These are phyloP conservation scores for Datnioides undecimradiatus DNA, from an alignment of 2,113 vertebrate species.

Conservation along the genomic window DNA sequence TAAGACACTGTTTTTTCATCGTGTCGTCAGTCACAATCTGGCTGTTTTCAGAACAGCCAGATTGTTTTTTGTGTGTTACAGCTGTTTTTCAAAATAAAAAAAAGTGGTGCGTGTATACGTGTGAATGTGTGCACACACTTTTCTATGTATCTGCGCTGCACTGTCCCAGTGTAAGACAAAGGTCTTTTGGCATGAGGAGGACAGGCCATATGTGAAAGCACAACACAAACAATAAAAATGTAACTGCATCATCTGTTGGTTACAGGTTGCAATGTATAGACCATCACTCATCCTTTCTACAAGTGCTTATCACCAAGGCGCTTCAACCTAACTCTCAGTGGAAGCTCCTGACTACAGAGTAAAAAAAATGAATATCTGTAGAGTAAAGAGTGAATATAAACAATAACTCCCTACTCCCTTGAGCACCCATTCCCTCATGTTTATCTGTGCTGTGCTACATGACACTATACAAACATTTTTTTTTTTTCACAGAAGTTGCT, in stretches of 20 bases:
- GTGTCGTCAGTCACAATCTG: slow-evolving; percentile 32
- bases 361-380: slow-evolving; percentile 9
- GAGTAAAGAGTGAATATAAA: slow-evolving; percentile 23
- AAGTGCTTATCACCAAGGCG: slow-evolving; percentile 4
- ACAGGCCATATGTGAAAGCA: slow-evolving; percentile 18
- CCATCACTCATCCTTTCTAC: not conserved
- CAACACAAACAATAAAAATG: slow-evolving; percentile 39
- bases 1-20: slow-evolving; percentile 29
- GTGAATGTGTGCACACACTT: not conserved
- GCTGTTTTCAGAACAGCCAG: slow-evolving; percentile 19
- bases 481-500: slow-evolving; percentile 2
- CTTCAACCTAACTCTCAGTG: slow-evolving; percentile 6
- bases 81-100: slow-evolving; percentile 10
- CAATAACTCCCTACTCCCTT: slow-evolving; percentile 11
- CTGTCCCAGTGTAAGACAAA: not conserved
- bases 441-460: slow-evolving; percentile 20
- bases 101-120: not conserved
- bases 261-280: slow-evolving; percentile 5
- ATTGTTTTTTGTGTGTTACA: slow-evolving; percentile 2
- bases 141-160: not conserved
- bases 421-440: slow-evolving; percentile 9
- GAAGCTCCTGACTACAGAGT: not conserved
- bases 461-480: slow-evolving; percentile 19
- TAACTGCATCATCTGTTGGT: slow-evolving; percentile 52
- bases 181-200: slow-evolving; percentile 1